These are phyloP conservation scores for Palythoa grandis DNA, from an alignment of 92 coral and sea anemone genomes.

Conservation along the genomic window DNA sequence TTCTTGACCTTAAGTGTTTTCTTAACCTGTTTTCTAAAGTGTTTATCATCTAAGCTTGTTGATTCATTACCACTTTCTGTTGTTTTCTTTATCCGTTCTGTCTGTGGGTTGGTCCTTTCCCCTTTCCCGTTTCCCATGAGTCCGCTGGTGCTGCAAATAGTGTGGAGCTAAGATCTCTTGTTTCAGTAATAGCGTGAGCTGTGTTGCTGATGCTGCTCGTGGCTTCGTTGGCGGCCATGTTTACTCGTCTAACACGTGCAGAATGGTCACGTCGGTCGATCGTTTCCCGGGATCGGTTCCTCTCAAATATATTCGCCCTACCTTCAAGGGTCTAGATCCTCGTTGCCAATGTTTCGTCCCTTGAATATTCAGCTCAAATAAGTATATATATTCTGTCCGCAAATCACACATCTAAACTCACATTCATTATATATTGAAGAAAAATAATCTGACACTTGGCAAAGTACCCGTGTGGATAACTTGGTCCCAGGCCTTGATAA, in stretches of 20 bases:
- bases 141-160: slow-evolving; percentile 52
- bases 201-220: not conserved
- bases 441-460: too few species aligned
- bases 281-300: not conserved
- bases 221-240: not conserved
- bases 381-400: too few species aligned
- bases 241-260: not conserved
- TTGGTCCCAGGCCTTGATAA: too few species aligned
- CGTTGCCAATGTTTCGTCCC: not conserved
- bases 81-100: slow-evolving; percentile 24
- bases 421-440: too few species aligned
- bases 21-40: slow-evolving; percentile 46
- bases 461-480: too few species aligned
- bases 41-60: slow-evolving; percentile 66
- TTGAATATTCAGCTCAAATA: too few species aligned
- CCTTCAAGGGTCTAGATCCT: not conserved
- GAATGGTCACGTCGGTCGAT: too few species aligned
- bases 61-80: slow-evolving; percentile 24
- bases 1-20: slow-evolving; percentile 47
- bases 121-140: slow-evolving; percentile 31
- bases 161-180: slow-evolving; percentile 47
- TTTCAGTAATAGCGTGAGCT: slow-evolving; percentile 41
- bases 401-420: too few species aligned
- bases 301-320: not conserved
- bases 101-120: not conserved